Evolutionary conservation across 2,113 vertebrate genomes (phyloP).

Genomic region (Pachypanchax playfairii): DNA sequence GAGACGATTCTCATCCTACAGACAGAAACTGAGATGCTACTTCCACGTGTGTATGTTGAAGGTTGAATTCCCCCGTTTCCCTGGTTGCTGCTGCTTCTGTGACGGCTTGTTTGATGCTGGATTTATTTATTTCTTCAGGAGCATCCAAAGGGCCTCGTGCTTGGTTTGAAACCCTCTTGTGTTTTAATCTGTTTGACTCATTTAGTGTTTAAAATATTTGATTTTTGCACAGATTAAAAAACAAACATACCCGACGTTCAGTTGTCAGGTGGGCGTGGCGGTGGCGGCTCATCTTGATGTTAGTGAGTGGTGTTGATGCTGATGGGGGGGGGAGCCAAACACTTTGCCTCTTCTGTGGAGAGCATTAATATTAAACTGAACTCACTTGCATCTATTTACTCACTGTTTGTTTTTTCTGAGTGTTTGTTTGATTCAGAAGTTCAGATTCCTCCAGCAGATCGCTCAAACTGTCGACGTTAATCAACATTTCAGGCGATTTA

Average conservation of each 20-base stretch:
- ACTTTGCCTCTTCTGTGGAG: conserved; percentile 63
- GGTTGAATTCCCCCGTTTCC: conserved; percentile 49
- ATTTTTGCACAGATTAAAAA: conserved; percentile 73
- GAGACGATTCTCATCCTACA: conserved; percentile 48
- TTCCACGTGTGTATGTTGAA: conserved; percentile 26
- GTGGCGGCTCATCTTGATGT: conserved; percentile 51
- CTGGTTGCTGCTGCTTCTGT: conserved; percentile 26
- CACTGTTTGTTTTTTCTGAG: background rate
- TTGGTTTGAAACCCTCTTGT: conserved; percentile 36
- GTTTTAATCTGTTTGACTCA: conserved; percentile 61
- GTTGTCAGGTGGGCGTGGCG: conserved; percentile 64
- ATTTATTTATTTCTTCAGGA: conserved; percentile 76
- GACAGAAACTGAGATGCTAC: conserved; percentile 33
- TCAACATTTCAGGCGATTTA: no score
- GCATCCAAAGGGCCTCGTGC: conserved; percentile 23
- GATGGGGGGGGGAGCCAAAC: conserved; percentile 54
- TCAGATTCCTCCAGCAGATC: background rate
- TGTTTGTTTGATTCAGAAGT: background rate
- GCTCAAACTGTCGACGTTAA: no score
- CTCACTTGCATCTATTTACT: conserved; percentile 60
- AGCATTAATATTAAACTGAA: conserved; percentile 77
- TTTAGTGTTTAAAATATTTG: conserved; percentile 68
- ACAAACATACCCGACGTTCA: conserved; percentile 77
- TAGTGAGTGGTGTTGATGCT: conserved; percentile 47
- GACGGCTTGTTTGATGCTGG: conserved; percentile 38